phyloP scores from a whole-genome alignment of 2,113 vertebrate species.

The Furnarius figulus region DNA sequence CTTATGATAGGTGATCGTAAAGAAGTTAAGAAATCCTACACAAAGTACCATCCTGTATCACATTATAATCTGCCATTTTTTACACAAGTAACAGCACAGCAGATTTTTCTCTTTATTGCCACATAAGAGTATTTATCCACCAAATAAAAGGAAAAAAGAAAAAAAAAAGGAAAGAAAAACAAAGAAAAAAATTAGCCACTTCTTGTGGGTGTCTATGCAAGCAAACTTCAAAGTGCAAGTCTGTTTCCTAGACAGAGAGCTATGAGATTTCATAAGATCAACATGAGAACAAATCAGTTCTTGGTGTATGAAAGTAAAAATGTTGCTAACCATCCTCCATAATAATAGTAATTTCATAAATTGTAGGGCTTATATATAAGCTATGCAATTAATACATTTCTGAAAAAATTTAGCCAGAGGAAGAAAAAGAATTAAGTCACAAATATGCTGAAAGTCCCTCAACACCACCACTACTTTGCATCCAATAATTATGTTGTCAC shows the following conservation, averaged over 20 bases:
- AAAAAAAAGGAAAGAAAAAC: too few species aligned
- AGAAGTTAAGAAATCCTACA: neutral
- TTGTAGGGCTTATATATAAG: neutral
- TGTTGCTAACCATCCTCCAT: neutral
- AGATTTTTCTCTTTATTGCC: neutral
- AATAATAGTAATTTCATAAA: neutral
- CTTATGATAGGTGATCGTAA: neutral
- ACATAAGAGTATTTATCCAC: neutral
- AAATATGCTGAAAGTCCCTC: constrained; percentile 8
- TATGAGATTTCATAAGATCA: neutral
- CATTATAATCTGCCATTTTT: neutral
- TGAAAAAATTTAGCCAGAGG: neutral
- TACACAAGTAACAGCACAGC: neutral
- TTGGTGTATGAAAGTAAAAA: neutral
- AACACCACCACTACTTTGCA: neutral
- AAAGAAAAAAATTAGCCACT: too few species aligned
- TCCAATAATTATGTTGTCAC: constrained; percentile 4
- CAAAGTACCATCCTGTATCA: neutral
- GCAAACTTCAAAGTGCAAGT: neutral
- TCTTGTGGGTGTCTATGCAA: neutral
- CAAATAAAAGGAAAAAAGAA: neutral
- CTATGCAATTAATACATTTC: neutral
- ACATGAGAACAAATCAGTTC: neutral
- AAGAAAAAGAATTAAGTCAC: neutral
- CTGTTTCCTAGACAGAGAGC: neutral